Evolutionary conservation across 1,140 invertebrate species (phyloP), one percentile per base, ranked within the genome.

Genomic region (Nomia melanderi): DNA sequence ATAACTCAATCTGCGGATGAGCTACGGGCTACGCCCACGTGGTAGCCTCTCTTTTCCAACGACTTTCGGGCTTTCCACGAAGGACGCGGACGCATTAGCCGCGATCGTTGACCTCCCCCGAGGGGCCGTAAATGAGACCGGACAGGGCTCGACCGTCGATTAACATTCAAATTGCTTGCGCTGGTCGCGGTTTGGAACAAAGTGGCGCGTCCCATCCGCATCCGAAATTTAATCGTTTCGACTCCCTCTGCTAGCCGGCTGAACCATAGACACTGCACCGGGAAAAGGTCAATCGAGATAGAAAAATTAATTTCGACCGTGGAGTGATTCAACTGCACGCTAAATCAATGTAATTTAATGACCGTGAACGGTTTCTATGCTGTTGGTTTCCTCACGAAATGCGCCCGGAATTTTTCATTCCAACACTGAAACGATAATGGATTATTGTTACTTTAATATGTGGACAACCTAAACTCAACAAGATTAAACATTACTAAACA

Each of bases 1-100:
- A 86, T 87, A 87, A 87, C 82, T 87, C 86, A 87, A 87, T 87
- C 83, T 73, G 9, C 54, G 69, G 79, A 84, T 88, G 82, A 87
- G 82, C 82, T 87, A 88, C 71, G 85, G 77, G 82, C 74, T 83
- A 85, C 86, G 85, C 86, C 86, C 77, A 82, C 73, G 31, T 74
- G 65, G 77, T 60, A 69, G 83, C 69, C 66, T 44, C 82, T 66
- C 70, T 88, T 86, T 84, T 79, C 82, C 84, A 66, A 84, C 79
- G 78, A 80, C 83, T 85, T 86, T 31, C 33, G 54, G 54, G 74
- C 62, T 84, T 85, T 79, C 78, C 82, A 57, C 44, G 63, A 71
- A 56, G 65, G 25, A 41, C 60, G n/a, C 5, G 20, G 23, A 12
- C 47, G 20, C 50, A 50, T 23, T 54, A 14, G 20, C 47, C 29